These are phyloP conservation scores for Pipistrellus kuhlii DNA, from an alignment of 2,797 vertebrate species.

Conservation along the genomic window DNA sequence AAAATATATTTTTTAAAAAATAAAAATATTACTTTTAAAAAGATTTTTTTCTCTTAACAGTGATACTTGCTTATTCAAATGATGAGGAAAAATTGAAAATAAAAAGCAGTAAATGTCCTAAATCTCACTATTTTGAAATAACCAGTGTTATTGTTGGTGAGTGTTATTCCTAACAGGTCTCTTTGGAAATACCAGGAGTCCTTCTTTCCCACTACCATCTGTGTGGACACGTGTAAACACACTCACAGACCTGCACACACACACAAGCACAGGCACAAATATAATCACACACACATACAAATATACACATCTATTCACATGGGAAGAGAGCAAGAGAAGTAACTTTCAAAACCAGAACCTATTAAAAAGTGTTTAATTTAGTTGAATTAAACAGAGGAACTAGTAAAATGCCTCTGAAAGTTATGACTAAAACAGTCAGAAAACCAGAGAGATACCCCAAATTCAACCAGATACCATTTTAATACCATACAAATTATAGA, in stretches of 20 bases:
- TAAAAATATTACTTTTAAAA: not conserved
- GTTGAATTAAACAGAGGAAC: slow-evolving; percentile 14
- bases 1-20: no score
- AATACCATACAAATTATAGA: slow-evolving; percentile 14
- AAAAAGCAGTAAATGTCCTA: not conserved
- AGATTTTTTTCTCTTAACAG: not conserved
- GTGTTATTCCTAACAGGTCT: not conserved
- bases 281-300: not conserved
- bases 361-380: slow-evolving; percentile 35
- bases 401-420: not conserved
- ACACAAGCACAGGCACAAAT: not conserved
- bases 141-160: not conserved
- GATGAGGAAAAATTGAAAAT: not conserved
- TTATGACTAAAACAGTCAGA: not conserved
- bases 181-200: not conserved
- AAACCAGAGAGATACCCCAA: not conserved
- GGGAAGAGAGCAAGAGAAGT: not conserved
- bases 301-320: not conserved
- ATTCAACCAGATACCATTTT: slow-evolving; percentile 42
- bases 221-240: not conserved
- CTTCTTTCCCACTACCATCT: not conserved
- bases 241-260: no score
- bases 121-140: not conserved
- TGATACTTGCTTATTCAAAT: not conserved
- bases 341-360: not conserved